A percentile compares a stretch with the other conserved stretches of the same genome.
Evolutionary conservation across 2,113 vertebrate species (phyloP).

Genomic region (Mystacornis crossleyi): DNA sequence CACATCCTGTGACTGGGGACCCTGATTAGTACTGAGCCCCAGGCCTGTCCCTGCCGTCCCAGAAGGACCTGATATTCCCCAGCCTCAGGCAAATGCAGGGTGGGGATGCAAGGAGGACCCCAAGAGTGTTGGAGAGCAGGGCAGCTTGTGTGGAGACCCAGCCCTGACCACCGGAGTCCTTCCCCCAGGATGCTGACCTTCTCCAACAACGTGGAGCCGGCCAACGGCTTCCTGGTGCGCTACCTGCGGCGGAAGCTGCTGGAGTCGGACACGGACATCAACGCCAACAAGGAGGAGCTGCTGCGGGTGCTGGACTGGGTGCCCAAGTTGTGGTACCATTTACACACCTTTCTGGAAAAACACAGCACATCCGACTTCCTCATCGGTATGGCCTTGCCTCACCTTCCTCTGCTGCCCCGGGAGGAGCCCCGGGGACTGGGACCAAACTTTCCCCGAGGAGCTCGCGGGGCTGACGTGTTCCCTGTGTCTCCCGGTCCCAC

Average conservation of each 20-base stretch:
- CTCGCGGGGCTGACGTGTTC: fast-evolving
- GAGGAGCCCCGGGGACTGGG: not conserved
- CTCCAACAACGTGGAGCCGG: constrained; percentile 95
- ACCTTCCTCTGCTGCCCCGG: not conserved
- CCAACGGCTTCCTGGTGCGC: constrained; percentile 91
- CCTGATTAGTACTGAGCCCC: not conserved
- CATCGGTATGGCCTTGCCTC: constrained; percentile 78
- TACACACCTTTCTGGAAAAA: constrained; percentile 96
- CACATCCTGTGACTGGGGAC: not conserved
- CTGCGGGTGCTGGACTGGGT: constrained; percentile 93
- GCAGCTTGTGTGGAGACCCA: not conserved
- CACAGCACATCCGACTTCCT: constrained; percentile 98
- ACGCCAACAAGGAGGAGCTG: constrained; percentile 81
- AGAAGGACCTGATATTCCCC: not conserved
- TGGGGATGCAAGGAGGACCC: not conserved
- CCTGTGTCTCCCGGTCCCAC: not conserved
- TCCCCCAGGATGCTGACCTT: constrained; percentile 91
- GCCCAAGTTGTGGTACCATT: constrained; percentile 95
- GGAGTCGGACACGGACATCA: constrained; percentile 83
- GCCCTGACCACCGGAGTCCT: not conserved
- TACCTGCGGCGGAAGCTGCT: constrained; percentile 93
- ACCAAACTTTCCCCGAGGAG: not conserved
- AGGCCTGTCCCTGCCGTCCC: not conserved
- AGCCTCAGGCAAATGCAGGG: not conserved
- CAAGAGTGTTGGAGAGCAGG: not conserved